These are phyloP conservation scores for Psylliodes chrysocephalus DNA, from an alignment of 2,888 invertebrate genomes.

Conservation along the genomic window DNA sequence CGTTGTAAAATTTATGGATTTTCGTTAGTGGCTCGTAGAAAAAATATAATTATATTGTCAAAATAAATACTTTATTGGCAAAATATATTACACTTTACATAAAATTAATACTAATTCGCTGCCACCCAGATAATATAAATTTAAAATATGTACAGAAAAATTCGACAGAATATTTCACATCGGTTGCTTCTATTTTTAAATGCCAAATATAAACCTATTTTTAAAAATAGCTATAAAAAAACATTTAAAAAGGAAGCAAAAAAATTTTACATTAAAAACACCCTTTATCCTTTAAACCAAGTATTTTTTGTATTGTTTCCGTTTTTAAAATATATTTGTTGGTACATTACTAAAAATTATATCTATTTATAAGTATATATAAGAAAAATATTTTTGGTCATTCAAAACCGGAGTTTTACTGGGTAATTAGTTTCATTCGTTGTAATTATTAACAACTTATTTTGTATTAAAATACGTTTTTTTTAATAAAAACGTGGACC, in stretches of 20 bases:
- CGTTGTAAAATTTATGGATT: too few relatives aligned
- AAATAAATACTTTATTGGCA: constrained; percentile 23
- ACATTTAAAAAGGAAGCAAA: constrained; percentile 31
- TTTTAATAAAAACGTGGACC: background rate
- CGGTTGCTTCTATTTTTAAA: constrained; percentile 27
- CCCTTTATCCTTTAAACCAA: background rate
- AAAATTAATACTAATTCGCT: constrained; percentile 12
- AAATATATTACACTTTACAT: constrained; percentile 30
- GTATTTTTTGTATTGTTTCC: too few relatives aligned
- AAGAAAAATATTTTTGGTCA: too few relatives aligned
- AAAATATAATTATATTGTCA: too few relatives aligned
- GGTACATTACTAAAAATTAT: too few relatives aligned
- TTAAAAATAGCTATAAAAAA: background rate
- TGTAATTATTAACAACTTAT: too few relatives aligned
- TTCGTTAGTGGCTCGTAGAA: too few relatives aligned
- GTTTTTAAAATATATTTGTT: too few relatives aligned
- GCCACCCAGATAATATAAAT: constrained; percentile 12
- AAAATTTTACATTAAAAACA: background rate
- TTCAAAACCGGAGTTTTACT: too few relatives aligned
- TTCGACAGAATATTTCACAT: background rate
- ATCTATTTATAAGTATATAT: too few relatives aligned
- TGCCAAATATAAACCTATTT: background rate
- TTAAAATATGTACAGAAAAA: constrained; percentile 10
- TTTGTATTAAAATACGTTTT: too few relatives aligned
- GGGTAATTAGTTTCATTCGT: too few relatives aligned